phyloP scores from a whole-genome alignment of 1,140 invertebrate species.

The Spodoptera litura region DNA sequence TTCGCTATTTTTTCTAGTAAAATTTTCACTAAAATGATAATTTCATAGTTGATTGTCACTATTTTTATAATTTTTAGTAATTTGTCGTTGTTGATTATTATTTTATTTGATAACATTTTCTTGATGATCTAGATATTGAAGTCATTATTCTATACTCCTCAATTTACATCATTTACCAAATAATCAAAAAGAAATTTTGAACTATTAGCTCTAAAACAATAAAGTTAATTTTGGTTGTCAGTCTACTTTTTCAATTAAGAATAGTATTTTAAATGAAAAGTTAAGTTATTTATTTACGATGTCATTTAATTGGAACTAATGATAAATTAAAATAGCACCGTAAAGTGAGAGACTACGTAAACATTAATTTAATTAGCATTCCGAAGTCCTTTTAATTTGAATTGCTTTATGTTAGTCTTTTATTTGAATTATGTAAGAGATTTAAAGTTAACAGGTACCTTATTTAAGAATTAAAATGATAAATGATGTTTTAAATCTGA shows the following conservation, averaged over 20 bases:
- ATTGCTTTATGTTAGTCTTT: slow-evolving; percentile 5
- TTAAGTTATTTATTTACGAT: neutral
- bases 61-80: no score
- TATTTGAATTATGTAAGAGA: neutral
- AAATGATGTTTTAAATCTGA: no score
- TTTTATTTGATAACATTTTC: neutral
- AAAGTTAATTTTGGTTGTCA: neutral
- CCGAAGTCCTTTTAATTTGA: neutral
- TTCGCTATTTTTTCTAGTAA: no score
- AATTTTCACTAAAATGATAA: no score
- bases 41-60: no score
- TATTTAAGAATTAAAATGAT: no score
- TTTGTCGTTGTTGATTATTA: no score
- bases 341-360: neutral
- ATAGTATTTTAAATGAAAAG: neutral
- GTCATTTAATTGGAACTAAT: slow-evolving; percentile 10
- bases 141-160: neutral
- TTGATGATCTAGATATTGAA: neutral
- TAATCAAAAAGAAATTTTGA: no score
- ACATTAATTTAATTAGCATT: slow-evolving; percentile 24
- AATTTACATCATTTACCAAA: no score
- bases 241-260: neutral
- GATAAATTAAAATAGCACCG: neutral
- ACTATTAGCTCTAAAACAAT: neutral
- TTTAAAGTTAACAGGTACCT: no score